Percentiles rank a stretch among this genome's conserved stretches.
These are phyloP conservation scores for Dufourea novaeangliae DNA, from an alignment of 1,140 invertebrate species.

Conservation along the genomic window DNA sequence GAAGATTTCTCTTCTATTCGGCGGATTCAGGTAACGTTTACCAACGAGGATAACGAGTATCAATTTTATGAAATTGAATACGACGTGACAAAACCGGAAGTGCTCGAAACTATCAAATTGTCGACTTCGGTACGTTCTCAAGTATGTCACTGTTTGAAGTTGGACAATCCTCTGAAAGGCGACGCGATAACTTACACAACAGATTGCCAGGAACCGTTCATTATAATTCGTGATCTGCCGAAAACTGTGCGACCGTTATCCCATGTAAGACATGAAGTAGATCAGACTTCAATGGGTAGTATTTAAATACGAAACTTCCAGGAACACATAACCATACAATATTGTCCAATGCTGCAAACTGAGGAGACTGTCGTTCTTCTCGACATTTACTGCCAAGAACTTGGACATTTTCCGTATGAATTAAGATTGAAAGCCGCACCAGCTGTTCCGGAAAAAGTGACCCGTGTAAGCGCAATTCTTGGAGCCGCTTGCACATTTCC, in stretches of 20 bases:
- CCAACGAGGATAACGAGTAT: constrained; percentile 56
- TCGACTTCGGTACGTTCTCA: constrained; percentile 43
- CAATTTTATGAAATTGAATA: constrained; percentile 69
- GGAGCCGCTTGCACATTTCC: constrained; percentile 51
- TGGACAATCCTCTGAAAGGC: constrained; percentile 66
- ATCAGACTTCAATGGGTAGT: too few species aligned
- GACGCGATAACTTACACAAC: constrained; percentile 40
- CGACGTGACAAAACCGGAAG: constrained; percentile 61
- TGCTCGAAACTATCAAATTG: constrained; percentile 61
- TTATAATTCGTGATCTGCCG: constrained; percentile 52
- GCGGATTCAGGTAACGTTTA: constrained; percentile 60
- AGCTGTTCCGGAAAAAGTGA: constrained; percentile 79
- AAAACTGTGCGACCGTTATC: constrained; percentile 41
- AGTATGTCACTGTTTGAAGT: constrained; percentile 49
- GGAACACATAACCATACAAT: constrained; percentile 62
- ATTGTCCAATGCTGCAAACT: constrained; percentile 48
- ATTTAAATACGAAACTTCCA: constrained; percentile 18
- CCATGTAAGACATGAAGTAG: too few species aligned
- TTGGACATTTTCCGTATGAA: constrained; percentile 67
- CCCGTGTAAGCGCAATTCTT: constrained; percentile 69
- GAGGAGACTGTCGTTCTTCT: constrained; percentile 37
- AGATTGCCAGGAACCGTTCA: constrained; percentile 47
- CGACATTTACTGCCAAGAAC: constrained; percentile 37
- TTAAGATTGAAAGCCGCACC: constrained; percentile 59
- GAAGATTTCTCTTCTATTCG: background rate